phyloP scores from a whole-genome alignment of 92 coral and sea anemone species.

The Zoanthus sansibaricus region DNA sequence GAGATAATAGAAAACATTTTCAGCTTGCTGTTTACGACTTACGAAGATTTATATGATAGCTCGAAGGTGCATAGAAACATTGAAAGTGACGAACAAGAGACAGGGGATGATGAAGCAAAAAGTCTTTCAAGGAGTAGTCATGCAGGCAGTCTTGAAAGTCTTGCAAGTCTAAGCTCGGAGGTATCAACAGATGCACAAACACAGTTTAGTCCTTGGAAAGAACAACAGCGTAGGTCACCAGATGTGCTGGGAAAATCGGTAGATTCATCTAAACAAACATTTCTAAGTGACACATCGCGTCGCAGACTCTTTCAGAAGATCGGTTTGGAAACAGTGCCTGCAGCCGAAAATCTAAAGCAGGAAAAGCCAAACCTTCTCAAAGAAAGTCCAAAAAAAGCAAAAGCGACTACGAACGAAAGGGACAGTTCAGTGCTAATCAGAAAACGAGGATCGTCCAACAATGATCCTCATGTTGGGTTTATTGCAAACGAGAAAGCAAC shows the following conservation, averaged over 20 bases:
- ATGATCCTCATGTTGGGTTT: constrained; percentile 74
- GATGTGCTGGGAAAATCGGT: constrained; percentile 8
- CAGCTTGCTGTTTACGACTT: constrained; percentile 90
- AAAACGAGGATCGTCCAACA: constrained; percentile 11
- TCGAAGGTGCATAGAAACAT: constrained; percentile 60
- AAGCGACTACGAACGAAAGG: not conserved
- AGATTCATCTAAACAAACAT: constrained; percentile 15
- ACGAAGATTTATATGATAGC: constrained; percentile 84
- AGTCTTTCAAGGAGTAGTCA: constrained; percentile 86
- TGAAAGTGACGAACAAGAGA: constrained; percentile 92
- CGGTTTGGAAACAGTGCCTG: constrained; percentile 51
- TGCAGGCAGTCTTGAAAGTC: constrained; percentile 92
- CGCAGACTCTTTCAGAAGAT: constrained; percentile 63
- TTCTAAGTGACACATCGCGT: constrained; percentile 16
- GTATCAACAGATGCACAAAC: constrained; percentile 46
- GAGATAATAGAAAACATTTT: constrained; percentile 92
- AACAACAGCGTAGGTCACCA: constrained; percentile 52
- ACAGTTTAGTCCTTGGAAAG: constrained; percentile 62
- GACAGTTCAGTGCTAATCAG: constrained; percentile 15
- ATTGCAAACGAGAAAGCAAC: constrained; percentile 71
- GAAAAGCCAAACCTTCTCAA: constrained; percentile 6
- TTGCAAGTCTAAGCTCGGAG: constrained; percentile 82
- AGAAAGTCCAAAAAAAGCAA: not conserved
- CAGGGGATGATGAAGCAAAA: constrained; percentile 84
- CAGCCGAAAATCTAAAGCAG: not conserved